Evolutionary conservation across 2,113 vertebrate genomes (phyloP).

Genomic region (Nycticryphes semicollaris): DNA sequence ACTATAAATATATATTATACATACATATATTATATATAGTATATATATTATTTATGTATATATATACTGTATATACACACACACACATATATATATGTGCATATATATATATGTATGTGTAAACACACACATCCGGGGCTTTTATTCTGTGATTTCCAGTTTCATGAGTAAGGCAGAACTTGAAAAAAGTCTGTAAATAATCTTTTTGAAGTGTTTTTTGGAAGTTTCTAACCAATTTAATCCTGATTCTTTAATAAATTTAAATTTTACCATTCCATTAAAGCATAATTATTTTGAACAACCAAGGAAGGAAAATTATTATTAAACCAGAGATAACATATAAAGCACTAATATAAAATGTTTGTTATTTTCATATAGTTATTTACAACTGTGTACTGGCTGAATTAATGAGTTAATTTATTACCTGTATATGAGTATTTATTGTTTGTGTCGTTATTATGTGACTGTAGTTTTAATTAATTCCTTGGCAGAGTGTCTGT

Average conservation of each 20-base stretch:
- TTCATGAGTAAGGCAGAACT: neutral
- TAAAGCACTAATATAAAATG: neutral
- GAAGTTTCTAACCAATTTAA: slow-evolving; percentile 1
- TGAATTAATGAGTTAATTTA: slow-evolving; percentile 58
- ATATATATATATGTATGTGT: no score
- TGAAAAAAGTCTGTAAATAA: neutral
- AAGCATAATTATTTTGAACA: slow-evolving; percentile 29
- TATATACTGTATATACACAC: no score
- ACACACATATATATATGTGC: no score
- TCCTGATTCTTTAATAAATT: neutral
- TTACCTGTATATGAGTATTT: slow-evolving; percentile 51
- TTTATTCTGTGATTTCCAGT: neutral
- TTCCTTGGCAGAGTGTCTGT: neutral
- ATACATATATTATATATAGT: no score
- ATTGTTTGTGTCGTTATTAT: slow-evolving; percentile 17
- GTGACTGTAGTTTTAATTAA: slow-evolving; percentile 55
- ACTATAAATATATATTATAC: no score
- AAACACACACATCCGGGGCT: neutral
- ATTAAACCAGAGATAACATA: neutral
- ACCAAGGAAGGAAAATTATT: neutral
- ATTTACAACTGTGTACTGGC: slow-evolving; percentile 37
- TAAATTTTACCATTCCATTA: slow-evolving; percentile 14
- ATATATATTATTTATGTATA: no score
- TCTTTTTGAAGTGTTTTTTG: slow-evolving; percentile 4
- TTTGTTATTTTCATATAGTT: slow-evolving; percentile 38